phyloP scores from a whole-genome alignment of 2,113 vertebrate species.

The Saguinus midas region DNA sequence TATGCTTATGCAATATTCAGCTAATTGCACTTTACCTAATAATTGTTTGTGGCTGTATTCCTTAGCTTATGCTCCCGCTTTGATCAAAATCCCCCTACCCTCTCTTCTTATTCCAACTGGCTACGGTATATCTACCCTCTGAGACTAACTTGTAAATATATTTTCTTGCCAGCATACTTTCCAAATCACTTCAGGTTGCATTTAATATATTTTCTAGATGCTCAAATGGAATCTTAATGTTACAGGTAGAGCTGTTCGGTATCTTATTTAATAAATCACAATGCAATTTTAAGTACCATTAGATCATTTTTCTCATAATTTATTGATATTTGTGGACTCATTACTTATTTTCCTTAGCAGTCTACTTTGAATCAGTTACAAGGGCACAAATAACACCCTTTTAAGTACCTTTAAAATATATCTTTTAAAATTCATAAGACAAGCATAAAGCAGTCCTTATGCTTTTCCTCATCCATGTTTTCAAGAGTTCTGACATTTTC shows the following conservation, averaged over 20 bases:
- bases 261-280: constrained; percentile 15
- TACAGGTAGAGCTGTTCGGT: background rate
- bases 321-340: constrained; percentile 37
- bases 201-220: background rate
- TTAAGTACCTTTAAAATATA: background rate
- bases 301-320: constrained; percentile 10
- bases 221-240: background rate
- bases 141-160: background rate
- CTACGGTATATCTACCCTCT: background rate
- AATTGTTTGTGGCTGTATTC: background rate
- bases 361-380: background rate
- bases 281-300: background rate
- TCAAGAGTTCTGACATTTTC: background rate
- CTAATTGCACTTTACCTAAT: background rate
- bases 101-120: background rate
- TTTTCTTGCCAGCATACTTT: background rate
- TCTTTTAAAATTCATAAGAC: background rate
- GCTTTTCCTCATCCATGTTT: background rate
- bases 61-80: background rate
- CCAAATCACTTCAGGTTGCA: background rate
- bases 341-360: background rate
- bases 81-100: background rate
- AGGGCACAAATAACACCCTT: background rate
- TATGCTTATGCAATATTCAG: background rate
- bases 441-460: background rate